Evolutionary conservation across 2,113 vertebrate species (phyloP), one percentile per base, ranked within the genome.

Genomic region (Aegithalos caudatus): DNA sequence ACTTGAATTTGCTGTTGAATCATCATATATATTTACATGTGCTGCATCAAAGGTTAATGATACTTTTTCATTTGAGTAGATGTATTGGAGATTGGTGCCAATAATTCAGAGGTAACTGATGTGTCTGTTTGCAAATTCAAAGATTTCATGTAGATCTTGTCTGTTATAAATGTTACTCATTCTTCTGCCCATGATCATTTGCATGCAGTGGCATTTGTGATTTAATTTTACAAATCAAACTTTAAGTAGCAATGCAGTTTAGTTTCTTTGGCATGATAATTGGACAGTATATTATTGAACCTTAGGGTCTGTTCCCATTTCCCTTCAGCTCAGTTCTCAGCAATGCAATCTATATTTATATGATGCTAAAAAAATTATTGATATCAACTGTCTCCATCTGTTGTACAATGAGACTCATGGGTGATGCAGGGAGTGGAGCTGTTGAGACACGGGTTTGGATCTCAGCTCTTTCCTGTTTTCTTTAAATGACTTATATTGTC

Each of bases 221-320:
- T 94, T 95, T 91, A 74, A 73, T 95, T 96, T 95, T 86, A 69
- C 65, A 88, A 93, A 94, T 96, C 77, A 89, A 88, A 81, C 74
- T 90, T 92, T 67, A 69, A 94, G 73, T 54, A 91, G 54, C 28
- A 27, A 38, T 60, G 64, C 51, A 91, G 79, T 67, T 89, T 51
- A 73, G 66, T 58, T 87, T 79, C 74, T 95, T 83, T 91, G 76
- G 66, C 57, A 90, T 7, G 14, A 64, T 72, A 95, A 95, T 69
- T 95, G 77, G 73, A 58, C 44, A 80, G 82, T 58, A 57, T 69
- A 58, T 67, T 88, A 94, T 54, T 57, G 38, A 96, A 94, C 8
- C 5, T 82, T 64, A 86, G 72, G 44, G 72, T 67, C 78, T 10
- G 1, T 82, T 87, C 53, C 66, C 50, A 82, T 90, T 72, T 37